These are phyloP conservation scores for Rhizomys pruinosus DNA, from an alignment of 2,113 vertebrate genomes.

Conservation along the genomic window DNA sequence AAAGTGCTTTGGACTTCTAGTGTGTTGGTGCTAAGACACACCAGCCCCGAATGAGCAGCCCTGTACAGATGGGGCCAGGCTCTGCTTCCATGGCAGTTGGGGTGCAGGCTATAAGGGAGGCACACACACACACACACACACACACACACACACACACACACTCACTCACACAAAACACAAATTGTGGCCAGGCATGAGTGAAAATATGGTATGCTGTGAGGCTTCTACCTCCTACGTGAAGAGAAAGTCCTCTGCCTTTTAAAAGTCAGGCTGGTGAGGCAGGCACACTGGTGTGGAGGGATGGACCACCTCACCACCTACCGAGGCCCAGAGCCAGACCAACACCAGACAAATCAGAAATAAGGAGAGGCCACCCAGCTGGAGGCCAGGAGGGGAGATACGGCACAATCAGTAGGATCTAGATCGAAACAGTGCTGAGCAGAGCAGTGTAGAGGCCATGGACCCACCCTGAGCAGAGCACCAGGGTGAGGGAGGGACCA, in stretches of 20 bases:
- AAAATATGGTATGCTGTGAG: not conserved
- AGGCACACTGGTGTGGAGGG: not conserved
- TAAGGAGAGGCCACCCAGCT: not conserved
- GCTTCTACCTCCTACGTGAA: not conserved
- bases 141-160: not conserved
- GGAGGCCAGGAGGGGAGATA: not conserved
- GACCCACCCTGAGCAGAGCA: not conserved
- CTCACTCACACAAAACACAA: not conserved
- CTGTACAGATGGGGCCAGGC: not conserved
- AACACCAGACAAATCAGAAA: not conserved
- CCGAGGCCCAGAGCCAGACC: not conserved
- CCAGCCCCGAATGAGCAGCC: not conserved
- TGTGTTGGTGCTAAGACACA: not conserved
- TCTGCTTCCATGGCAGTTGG: not conserved
- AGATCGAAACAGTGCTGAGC: not conserved
- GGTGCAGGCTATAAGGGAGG: not conserved
- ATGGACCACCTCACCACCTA: no score
- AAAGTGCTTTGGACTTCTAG: not conserved
- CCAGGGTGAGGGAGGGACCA: no score
- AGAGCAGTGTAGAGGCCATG: no score
- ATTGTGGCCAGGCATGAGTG: not conserved
- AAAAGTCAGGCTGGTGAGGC: not conserved
- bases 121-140: not conserved
- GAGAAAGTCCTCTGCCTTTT: not conserved
- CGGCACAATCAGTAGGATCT: not conserved